phyloP scores from a whole-genome alignment of 2,797 vertebrate genomes.

The Sebastes wilsoni region DNA sequence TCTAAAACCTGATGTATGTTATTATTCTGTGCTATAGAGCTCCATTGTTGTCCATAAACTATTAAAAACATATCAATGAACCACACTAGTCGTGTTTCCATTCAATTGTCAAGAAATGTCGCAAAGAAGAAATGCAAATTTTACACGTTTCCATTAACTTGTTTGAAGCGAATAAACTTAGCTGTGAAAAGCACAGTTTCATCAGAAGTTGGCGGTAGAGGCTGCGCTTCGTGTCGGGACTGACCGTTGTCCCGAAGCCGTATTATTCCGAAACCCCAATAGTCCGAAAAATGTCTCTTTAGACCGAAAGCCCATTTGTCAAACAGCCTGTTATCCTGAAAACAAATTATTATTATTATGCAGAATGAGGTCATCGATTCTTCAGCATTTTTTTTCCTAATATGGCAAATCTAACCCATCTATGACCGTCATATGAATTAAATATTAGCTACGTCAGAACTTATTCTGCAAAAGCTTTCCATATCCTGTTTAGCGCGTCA shows the following conservation, averaged over 20 bases:
- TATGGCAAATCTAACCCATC: not conserved
- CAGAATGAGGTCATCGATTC: not conserved
- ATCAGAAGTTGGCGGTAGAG: not conserved
- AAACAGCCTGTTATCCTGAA: not conserved
- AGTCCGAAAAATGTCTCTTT: not conserved
- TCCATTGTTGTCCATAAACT: not conserved
- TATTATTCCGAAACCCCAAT: not conserved
- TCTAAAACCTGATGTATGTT: no score
- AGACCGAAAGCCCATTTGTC: not conserved
- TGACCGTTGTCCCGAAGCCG: not conserved
- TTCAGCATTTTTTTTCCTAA: not conserved
- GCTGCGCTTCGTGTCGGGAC: not conserved
- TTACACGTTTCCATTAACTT: not conserved
- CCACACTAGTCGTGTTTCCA: not conserved
- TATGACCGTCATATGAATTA: not conserved
- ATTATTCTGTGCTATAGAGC: not conserved
- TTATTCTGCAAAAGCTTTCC: no score
- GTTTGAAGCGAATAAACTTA: not conserved
- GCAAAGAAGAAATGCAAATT: not conserved
- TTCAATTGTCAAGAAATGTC: not conserved
- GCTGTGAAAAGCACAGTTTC: not conserved
- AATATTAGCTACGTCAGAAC: no score
- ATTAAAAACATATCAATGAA: not conserved
- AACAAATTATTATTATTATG: not conserved
- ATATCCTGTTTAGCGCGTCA: no score